Conservation (phyloP, 2,113 vertebrate genomes). For the Noturus placidus region DNA sequence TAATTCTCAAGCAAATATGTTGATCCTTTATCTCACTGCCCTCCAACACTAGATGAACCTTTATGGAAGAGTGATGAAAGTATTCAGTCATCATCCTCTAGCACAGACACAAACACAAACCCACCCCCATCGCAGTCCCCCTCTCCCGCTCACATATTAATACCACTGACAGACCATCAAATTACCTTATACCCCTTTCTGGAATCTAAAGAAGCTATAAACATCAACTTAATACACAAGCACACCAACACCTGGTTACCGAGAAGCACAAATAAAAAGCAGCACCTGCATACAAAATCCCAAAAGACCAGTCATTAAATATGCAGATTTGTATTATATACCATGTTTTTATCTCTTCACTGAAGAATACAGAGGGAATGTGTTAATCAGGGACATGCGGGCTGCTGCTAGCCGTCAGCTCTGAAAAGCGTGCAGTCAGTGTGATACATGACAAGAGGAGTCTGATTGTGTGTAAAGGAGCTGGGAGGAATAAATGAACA, state of each 20-base stretch:
- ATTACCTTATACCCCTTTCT: conserved; percentile 61
- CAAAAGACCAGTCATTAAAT: not conserved
- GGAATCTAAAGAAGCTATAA: conserved; percentile 24
- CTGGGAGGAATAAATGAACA: conserved; percentile 13
- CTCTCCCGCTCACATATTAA: conserved; percentile 64
- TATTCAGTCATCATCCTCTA: conserved; percentile 63
- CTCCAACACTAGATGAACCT: not conserved
- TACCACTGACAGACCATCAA: conserved; percentile 66
- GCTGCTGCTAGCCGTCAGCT: not conserved
- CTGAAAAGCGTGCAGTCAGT: conserved; percentile 17
- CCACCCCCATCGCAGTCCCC: conserved; percentile 57
- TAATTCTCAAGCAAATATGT: not conserved
- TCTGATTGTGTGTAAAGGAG: conserved; percentile 21
- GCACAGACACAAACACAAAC: conserved; percentile 38
- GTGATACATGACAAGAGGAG: not conserved
- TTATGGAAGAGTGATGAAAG: conserved; percentile 17
- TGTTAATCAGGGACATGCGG: not conserved
- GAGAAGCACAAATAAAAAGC: not conserved
- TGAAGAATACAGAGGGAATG: not conserved
- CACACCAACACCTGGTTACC: not conserved
- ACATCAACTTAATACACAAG: not conserved
- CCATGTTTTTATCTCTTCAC: not conserved
- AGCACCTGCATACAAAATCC: not conserved
- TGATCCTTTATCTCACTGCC: not conserved
- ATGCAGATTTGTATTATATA: not conserved